These are phyloP conservation scores for Potamarius usumacintae DNA, from an alignment of 2,113 vertebrate genomes.

Conservation along the genomic window DNA sequence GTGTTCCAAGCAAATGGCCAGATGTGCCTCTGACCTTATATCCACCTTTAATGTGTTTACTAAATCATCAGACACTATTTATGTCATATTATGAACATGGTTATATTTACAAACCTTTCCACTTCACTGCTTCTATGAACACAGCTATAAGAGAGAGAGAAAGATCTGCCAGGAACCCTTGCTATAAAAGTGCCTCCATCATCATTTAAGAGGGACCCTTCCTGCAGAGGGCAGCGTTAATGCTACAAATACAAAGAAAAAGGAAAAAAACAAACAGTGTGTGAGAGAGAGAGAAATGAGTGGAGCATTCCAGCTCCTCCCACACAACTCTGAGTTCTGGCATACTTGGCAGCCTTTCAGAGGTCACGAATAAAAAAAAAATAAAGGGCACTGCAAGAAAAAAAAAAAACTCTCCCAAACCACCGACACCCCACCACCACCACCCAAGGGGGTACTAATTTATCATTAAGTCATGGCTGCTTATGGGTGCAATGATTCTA, in stretches of 20 bases:
- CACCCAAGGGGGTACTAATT: constrained; percentile 64
- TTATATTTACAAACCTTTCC: background rate
- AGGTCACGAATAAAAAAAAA: constrained; percentile 73
- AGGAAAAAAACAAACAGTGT: constrained; percentile 33
- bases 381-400: constrained; percentile 60
- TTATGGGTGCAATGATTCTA: constrained; percentile 62
- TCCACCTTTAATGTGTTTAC: constrained; percentile 13
- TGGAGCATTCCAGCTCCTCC: constrained; percentile 61
- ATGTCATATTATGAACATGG: background rate
- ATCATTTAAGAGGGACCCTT: constrained; percentile 66
- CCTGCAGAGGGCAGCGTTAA: constrained; percentile 79
- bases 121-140: background rate
- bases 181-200: constrained; percentile 72
- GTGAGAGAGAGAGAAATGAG: background rate
- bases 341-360: constrained; percentile 74
- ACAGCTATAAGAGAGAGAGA: background rate
- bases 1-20: background rate
- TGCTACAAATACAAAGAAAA: constrained; percentile 53
- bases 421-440: background rate
- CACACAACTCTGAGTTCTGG: constrained; percentile 74
- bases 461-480: constrained; percentile 69
- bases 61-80: constrained; percentile 10
- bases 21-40: constrained; percentile 6
- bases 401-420: constrained; percentile 50
- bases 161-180: background rate